Evolutionary conservation across 2,888 invertebrate genomes (phyloP), one percentile per base, ranked within the genome.

Genomic region (Dendrolimus pini): DNA sequence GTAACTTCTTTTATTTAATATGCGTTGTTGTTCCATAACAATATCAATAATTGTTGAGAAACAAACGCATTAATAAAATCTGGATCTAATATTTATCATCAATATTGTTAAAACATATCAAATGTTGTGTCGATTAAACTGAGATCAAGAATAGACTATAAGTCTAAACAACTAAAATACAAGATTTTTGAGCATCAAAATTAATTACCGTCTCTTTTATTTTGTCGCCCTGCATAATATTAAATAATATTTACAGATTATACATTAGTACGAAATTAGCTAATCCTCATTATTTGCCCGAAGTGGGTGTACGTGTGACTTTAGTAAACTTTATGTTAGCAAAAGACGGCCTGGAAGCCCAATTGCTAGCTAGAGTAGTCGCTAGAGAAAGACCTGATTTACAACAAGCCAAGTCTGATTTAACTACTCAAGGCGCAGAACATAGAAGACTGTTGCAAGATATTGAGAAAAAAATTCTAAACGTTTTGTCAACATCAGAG

Each of bases 241-340:
- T 47, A 47, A 47, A 2, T 9, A 47, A 47, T 10, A 47, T 3
- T 55, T 12, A 18, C 69, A 96, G 97, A 70, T 93, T 99, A 62
- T 98, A 97, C 78, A 96, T 99, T 67, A 98, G 98, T 14, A 98
- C 98, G 2, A 98, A 98, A 78, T 85, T 98, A 55, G 92, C 97
- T 30, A 98, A 98, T 88, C 98, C 98, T 0, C 98, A 98, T 83
- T 98, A 98, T 78, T 82, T 98, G 58, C 98, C 98, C 0, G 98
- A 99, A 87, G 94, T 98, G 7, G 96, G 98, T 0, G 97, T 97
- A 0, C 97, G 98, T 80, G 95, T 96, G 7, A 96, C 97, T 0
- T 79, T 98, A 30, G 92, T 98, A 2, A 98, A 98, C 87, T 98
- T 98, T 77, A 96, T 97, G 95, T 94, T 98, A 68, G 98, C 98